Percentiles rank a stretch among this genome's conserved stretches.
Evolutionary conservation across 2,797 vertebrate genomes (phyloP).

Genomic region (Falco columbarius): DNA sequence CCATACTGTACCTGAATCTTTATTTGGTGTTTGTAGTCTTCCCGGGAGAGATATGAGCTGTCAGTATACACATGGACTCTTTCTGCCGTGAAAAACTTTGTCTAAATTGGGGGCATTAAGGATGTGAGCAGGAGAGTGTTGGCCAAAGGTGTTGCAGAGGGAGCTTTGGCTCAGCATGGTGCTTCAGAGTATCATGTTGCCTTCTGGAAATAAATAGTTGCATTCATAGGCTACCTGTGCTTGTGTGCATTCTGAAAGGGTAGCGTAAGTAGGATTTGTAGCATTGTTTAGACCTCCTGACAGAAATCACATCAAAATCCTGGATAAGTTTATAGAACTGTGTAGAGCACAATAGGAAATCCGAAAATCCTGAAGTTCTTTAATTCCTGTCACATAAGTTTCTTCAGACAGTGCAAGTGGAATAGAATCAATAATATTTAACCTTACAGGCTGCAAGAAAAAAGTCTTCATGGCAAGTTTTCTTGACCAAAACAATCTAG

Average conservation of each 20-base stretch:
- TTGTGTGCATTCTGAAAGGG: neutral
- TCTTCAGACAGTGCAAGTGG: neutral
- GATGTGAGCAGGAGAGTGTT: neutral
- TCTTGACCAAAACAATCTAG: neutral
- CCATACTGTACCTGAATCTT: neutral
- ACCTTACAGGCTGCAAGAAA: neutral
- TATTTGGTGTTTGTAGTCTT: neutral
- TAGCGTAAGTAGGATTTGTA: neutral
- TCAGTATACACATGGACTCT: neutral
- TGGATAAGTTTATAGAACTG: neutral
- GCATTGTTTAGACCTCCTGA: neutral
- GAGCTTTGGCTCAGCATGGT: neutral
- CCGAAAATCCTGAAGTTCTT: neutral
- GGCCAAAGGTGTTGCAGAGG: neutral
- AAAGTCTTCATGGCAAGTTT: neutral
- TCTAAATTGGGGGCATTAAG: neutral
- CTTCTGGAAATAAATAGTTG: neutral
- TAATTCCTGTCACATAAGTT: neutral
- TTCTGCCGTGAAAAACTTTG: neutral
- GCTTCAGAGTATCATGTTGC: neutral
- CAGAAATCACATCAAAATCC: neutral
- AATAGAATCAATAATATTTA: neutral
- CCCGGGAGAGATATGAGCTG: neutral
- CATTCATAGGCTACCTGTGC: neutral
- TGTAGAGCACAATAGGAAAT: neutral